Conservation (phyloP, 2,797 vertebrate species). For the Acipenser oxyrinchus region DNA sequence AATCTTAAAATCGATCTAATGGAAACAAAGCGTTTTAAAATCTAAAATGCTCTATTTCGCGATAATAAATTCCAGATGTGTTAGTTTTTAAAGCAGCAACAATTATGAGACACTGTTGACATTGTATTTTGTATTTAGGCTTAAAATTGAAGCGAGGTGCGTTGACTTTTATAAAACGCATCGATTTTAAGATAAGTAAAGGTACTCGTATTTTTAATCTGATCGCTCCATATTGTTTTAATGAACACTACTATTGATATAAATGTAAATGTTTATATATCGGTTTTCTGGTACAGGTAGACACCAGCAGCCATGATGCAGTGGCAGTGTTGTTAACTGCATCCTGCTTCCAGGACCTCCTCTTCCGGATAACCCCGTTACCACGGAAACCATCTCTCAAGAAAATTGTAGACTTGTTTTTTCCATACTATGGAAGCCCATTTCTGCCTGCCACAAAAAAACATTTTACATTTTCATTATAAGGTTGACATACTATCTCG, state of each 20-base stretch:
- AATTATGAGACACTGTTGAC: too few relatives aligned
- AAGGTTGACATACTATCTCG: too few relatives aligned
- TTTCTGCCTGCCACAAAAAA: background rate
- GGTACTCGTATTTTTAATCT: background rate
- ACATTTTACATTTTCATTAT: too few relatives aligned
- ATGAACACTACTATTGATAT: background rate
- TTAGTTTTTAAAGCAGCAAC: too few relatives aligned
- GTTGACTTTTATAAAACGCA: too few relatives aligned
- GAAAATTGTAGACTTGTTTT: too few relatives aligned
- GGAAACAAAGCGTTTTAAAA: too few relatives aligned
- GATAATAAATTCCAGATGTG: too few relatives aligned
- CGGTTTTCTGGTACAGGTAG: background rate
- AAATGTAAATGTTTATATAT: background rate
- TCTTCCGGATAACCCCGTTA: slow-evolving; percentile 15
- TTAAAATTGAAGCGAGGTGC: too few relatives aligned
- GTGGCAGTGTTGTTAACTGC: background rate
- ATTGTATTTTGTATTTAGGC: too few relatives aligned
- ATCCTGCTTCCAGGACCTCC: slow-evolving; percentile 14
- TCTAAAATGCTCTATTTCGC: too few relatives aligned
- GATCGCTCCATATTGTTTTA: background rate
- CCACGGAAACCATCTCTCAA: background rate
- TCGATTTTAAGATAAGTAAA: background rate
- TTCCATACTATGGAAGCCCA: background rate
- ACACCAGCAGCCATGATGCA: slow-evolving; percentile 14
- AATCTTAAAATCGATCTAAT: too few relatives aligned